Percentiles rank a stretch among this genome's conserved stretches.
Evolutionary conservation across 2,113 vertebrate species (phyloP).

Genomic region (Toxotes chatareus): DNA sequence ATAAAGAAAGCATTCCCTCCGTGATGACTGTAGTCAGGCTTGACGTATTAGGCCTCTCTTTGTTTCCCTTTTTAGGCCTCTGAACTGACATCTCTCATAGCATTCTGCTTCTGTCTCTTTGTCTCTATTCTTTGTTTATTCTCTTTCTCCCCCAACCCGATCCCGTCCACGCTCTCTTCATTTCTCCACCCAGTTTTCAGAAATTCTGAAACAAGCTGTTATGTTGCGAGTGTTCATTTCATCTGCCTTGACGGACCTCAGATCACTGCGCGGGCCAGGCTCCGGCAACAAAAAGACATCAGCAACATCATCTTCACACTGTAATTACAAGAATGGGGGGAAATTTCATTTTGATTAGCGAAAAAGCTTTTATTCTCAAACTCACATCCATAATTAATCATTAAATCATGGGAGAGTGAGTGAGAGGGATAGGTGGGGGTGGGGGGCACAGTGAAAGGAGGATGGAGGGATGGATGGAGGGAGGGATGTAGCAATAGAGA

Average conservation of each 20-base stretch:
- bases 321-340: conserved; percentile 87
- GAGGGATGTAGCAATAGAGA: conserved; percentile 73
- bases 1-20: neutral
- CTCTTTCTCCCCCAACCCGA: conserved; percentile 27
- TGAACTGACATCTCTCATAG: conserved; percentile 32
- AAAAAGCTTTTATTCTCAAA: conserved; percentile 95
- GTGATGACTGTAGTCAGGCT: conserved; percentile 2
- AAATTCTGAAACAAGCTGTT: conserved; percentile 50
- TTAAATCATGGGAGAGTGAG: conserved; percentile 90
- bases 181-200: conserved; percentile 43
- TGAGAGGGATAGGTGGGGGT: conserved; percentile 81
- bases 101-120: conserved; percentile 45
- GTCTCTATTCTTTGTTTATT: conserved; percentile 50
- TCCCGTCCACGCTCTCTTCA: conserved; percentile 32
- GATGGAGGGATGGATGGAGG: conserved; percentile 63
- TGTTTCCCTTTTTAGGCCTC: conserved; percentile 27
- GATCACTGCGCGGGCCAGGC: conserved; percentile 57
- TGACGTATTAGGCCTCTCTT: conserved; percentile 25
- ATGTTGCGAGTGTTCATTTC: conserved; percentile 62
- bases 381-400: conserved; percentile 99
- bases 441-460: conserved; percentile 69
- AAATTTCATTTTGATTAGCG: conserved; percentile 91
- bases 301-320: conserved; percentile 86
- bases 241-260: conserved; percentile 66
- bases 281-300: conserved; percentile 77